Evolutionary conservation across 2,888 invertebrate species (phyloP).

Genomic region (Lycophotia porphyrea): DNA sequence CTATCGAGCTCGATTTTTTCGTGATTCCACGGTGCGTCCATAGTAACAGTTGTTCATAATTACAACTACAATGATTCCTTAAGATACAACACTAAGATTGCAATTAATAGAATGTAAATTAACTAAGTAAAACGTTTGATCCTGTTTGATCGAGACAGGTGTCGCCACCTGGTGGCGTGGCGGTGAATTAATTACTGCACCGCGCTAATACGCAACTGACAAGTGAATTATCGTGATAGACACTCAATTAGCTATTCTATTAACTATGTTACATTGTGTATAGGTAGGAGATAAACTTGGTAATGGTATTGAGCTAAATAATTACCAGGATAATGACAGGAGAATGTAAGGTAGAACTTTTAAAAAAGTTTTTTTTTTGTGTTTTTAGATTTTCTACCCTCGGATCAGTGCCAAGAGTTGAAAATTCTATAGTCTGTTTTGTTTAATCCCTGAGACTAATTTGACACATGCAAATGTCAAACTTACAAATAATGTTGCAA

Average conservation of each 20-base stretch:
- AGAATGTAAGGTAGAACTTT: too few relatives aligned
- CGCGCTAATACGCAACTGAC: conserved; percentile 38
- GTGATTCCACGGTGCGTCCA: neutral
- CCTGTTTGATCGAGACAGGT: conserved; percentile 30
- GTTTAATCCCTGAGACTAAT: too few relatives aligned
- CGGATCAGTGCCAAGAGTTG: too few relatives aligned
- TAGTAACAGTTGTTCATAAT: neutral
- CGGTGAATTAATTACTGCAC: conserved; percentile 33
- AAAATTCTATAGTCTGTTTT: too few relatives aligned
- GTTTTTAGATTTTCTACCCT: too few relatives aligned
- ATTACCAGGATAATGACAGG: neutral
- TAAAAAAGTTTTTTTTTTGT: too few relatives aligned
- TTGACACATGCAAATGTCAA: too few relatives aligned
- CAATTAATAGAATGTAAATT: neutral
- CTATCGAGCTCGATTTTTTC: too few relatives aligned
- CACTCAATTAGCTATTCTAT: conserved; percentile 19
- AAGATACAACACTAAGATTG: neutral
- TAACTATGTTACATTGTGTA: neutral
- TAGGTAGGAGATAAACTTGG: neutral
- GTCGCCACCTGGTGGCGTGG: conserved; percentile 38
- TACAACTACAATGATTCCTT: neutral
- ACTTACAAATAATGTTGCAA: too few relatives aligned
- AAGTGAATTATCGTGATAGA: conserved; percentile 42
- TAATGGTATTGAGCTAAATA: neutral
- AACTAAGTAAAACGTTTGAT: neutral